A percentile compares a stretch with the other conserved stretches of the same genome.
Evolutionary conservation across 2,797 vertebrate species (phyloP).

Genomic region (Pipistrellus kuhlii): DNA sequence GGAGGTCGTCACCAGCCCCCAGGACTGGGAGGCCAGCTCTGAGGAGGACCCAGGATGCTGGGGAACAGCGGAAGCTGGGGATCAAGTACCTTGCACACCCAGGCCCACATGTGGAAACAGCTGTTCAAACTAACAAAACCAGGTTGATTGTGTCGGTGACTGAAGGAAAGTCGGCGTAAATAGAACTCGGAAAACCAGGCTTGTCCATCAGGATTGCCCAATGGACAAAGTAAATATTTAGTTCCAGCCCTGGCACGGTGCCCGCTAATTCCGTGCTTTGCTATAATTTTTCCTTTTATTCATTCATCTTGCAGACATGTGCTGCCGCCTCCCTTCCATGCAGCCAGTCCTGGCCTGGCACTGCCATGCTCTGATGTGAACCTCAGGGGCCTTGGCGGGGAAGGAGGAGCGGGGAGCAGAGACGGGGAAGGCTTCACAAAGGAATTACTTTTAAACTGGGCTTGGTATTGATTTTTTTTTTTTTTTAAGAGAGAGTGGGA

Average conservation of each 20-base stretch:
- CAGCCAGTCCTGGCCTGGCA: not conserved
- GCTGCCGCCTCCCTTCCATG: not conserved
- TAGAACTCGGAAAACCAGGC: slow-evolving; percentile 37
- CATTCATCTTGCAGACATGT: slow-evolving; percentile 36
- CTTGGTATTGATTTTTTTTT: not conserved
- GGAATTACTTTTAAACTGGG: not conserved
- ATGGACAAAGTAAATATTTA: slow-evolving; percentile 70
- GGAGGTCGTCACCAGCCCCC: not conserved
- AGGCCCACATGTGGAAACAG: slow-evolving; percentile 34
- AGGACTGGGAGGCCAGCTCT: not conserved
- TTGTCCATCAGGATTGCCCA: slow-evolving; percentile 17
- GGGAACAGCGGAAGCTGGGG: not conserved
- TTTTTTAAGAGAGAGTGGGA: not conserved
- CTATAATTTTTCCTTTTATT: not conserved
- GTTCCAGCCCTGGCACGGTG: not conserved
- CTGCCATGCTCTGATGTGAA: not conserved
- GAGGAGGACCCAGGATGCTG: not conserved
- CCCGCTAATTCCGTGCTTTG: slow-evolving; percentile 41
- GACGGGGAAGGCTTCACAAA: not conserved
- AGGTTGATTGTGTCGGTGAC: not conserved
- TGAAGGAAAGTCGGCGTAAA: slow-evolving; percentile 47
- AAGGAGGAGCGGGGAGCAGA: not conserved
- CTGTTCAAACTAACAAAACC: slow-evolving; percentile 49
- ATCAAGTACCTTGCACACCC: not conserved
- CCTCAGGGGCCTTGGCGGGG: not conserved